Evolutionary conservation across 2,113 vertebrate species (phyloP).

Genomic region (Capreolus pygargus): DNA sequence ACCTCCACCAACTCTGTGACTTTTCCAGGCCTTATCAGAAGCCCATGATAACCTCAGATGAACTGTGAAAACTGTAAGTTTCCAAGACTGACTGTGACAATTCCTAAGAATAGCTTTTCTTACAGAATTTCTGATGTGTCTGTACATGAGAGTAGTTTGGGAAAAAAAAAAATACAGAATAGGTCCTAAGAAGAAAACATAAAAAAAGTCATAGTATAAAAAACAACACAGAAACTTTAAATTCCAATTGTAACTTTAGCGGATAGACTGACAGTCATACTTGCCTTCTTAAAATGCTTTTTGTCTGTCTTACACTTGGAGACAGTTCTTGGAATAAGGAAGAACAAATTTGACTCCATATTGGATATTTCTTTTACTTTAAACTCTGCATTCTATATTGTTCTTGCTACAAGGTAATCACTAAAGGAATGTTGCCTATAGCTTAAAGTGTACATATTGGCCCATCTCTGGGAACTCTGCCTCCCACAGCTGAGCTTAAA

Average conservation of each 20-base stretch:
- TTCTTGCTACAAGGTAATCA: background rate
- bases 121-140: background rate
- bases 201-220: background rate
- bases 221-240: background rate
- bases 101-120: background rate
- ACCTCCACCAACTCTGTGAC: background rate
- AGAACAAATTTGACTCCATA: background rate
- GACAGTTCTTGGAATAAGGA: background rate
- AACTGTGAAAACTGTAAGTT: background rate
- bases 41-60: background rate
- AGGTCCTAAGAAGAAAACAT: background rate
- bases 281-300: background rate
- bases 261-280: background rate
- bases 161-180: background rate
- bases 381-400: background rate
- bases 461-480: background rate
- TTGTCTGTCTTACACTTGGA: background rate
- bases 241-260: background rate
- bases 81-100: background rate
- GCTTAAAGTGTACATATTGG: background rate
- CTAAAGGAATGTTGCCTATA: background rate
- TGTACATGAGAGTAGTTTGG: background rate
- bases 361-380: background rate
- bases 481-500: background rate
- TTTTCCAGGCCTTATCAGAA: background rate